A percentile compares a stretch with the other conserved stretches of the same genome.
Conservation (phyloP, 2,888 invertebrate genomes). For the Polyommatus icarus region DNA sequence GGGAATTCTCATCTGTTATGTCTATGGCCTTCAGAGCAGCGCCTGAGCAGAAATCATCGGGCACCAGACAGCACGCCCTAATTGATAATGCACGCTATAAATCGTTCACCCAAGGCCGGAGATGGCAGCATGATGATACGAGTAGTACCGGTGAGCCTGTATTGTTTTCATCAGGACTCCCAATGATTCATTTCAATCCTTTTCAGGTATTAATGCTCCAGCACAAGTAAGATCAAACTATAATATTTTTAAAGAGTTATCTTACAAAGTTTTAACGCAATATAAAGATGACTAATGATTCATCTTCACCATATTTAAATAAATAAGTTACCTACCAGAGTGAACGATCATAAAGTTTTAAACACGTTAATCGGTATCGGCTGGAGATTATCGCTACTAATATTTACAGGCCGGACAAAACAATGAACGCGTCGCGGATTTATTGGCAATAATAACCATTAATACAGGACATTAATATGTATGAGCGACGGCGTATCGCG, state of each 20-base stretch:
- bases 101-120: neutral
- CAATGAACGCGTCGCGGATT: conserved; percentile 1
- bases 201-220: neutral
- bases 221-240: too few species aligned
- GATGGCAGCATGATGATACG: neutral
- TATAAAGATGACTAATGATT: neutral
- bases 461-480: conserved; percentile 13
- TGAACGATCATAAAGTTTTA: neutral
- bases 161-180: neutral
- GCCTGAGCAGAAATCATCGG: conserved; percentile 2
- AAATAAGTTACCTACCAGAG: neutral
- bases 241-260: too few species aligned
- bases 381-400: neutral
- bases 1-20: too few species aligned
- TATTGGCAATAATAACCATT: conserved; percentile 8
- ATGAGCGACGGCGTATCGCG: conserved; percentile 14
- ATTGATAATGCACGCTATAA: neutral
- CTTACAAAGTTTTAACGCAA: neutral
- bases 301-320: neutral
- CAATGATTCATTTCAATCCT: neutral
- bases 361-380: neutral
- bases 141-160: neutral
- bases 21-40: neutral
- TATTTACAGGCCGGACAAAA: neutral
- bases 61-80: neutral